Evolutionary conservation across 1,140 invertebrate species (phyloP), one percentile per base, ranked within the genome.

Genomic region (Brachionus manjavacas): DNA sequence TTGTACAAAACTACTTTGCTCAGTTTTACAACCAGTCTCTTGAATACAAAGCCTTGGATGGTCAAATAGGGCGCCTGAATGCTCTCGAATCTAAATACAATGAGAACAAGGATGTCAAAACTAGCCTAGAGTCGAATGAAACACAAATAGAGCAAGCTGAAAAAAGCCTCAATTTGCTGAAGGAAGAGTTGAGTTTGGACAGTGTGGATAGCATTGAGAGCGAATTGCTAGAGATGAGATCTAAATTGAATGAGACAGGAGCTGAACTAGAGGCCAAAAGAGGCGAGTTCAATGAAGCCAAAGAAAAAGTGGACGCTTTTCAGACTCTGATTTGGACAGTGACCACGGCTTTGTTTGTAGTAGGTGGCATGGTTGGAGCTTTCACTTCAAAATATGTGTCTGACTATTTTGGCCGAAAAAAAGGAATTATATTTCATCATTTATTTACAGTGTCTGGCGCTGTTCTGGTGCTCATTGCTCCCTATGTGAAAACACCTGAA

Each of bases 401-500:
- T 0, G 66, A 84, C 23, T 52, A 70, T 25, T 52, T 72, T 70
- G 81, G 81, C 16, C 31, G 81, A 1, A 70, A 70, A 52, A 84
- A 68, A 72, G 60, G 60, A 14, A 84, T 84, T 35, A 70, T 84
- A 8, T 84, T 81, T 81, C 79, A 81, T 25, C 64, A 81, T 39
- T 43, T 68, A 6, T 81, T 81, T 12, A 64, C 79, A 25, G 35
- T 68, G 23, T 7, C 41, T 25, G 79, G 52, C 3, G 28, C 79
- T 64, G 64, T 81, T 1, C 12, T 81, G 16, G 64, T 64, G 4
- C 31, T 81, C 4, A 68, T 81, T 39, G 52, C 79, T 20, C 79
- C 79, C 2, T 81, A 81, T 68, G 23, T 72, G 2, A 39, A 72
- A 23, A 43, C 66, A 39, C 81, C 81, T 39, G 81, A 84, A 70